phyloP scores from a whole-genome alignment of 2,888 invertebrate genomes.

The Pollenia labialis region DNA sequence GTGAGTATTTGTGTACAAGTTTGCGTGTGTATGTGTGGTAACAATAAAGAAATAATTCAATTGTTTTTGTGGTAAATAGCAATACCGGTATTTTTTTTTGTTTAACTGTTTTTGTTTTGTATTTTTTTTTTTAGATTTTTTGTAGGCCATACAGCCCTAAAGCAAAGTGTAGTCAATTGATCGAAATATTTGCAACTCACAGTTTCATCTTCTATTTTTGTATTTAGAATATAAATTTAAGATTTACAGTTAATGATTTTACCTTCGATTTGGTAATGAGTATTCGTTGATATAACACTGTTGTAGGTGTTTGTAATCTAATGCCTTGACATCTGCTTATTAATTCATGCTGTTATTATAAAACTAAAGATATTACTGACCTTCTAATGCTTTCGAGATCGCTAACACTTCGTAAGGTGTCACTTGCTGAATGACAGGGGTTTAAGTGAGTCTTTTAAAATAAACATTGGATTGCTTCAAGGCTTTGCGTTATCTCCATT shows the following conservation, averaged over 20 bases:
- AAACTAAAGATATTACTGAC: slow-evolving; percentile 1
- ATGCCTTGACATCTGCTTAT: slow-evolving; percentile 26
- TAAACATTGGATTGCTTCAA: background rate
- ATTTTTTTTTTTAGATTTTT: background rate
- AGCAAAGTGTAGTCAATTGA: slow-evolving; percentile 43
- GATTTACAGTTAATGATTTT: slow-evolving; percentile 54
- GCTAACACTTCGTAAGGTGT: background rate
- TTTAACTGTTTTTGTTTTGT: background rate
- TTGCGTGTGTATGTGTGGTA: background rate
- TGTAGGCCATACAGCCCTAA: slow-evolving; percentile 34
- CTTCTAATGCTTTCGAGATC: background rate
- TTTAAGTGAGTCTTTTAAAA: too few species aligned
- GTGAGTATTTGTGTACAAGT: background rate
- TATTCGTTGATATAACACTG: slow-evolving; percentile 41
- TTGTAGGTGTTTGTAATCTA: slow-evolving; percentile 20
- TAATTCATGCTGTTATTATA: background rate
- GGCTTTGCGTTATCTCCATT: too few species aligned
- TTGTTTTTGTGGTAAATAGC: slow-evolving; percentile 50
- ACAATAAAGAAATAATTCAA: slow-evolving; percentile 45
- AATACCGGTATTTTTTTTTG: slow-evolving; percentile 39
- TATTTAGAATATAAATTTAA: background rate
- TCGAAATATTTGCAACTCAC: slow-evolving; percentile 6
- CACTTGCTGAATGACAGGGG: background rate
- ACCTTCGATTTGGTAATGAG: slow-evolving; percentile 52
- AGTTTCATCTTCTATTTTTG: background rate